Base-by-base conservation (phyloP, 2,888 invertebrate genomes). In the Carcina quercana region DNA sequence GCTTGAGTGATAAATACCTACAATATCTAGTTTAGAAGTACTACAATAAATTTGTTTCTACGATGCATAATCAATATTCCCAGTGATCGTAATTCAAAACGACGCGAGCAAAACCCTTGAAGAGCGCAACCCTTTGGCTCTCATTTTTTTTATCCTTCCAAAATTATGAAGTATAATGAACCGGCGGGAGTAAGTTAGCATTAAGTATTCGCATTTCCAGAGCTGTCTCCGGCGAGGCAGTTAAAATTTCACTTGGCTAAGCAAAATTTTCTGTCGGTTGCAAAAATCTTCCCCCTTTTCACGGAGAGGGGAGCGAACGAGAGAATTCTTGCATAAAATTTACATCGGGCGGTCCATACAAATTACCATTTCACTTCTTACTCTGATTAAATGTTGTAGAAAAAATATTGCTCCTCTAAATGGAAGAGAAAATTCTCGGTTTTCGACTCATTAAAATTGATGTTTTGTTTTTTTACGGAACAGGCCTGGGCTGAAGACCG, bases 371-470 rank as follows among this genome's bases (percentile, higher is more conserved):
- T 75, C 78, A 72, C 76, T 75, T 78, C 79, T 80, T 79, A 74
- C 78, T 78, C 78, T 82, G 82, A 83, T 83, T 83, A 82, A 82
- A 83, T 80, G 82, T 80, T 79, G 74, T 79, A 83, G 82, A 83
- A 83, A 82, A 83, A 80, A 80, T 80, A 80, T 80, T 80, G 80
- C 73, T 69, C n/a, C 65, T 70, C 73, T 61, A 78, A 82, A 80
- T 78, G 78, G 74, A 69, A 71, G 66, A 72, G 80, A 78, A 80
- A 75, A 76, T 78, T 72, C 70, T 72, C 66, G 75, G 75, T 76
- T 80, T 79, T 75, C 61, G 71, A 75, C 72, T 79, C 78, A 78
- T 79, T 78, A 79, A 78, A 78, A 79, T 76, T 76, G 69, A 72
- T 75, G 74, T 75, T 75, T 68, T 71, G 66, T 67, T 70, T 70